phyloP scores from a whole-genome alignment of 2,797 vertebrate genomes.

The Hoplostethus atlanticus region DNA sequence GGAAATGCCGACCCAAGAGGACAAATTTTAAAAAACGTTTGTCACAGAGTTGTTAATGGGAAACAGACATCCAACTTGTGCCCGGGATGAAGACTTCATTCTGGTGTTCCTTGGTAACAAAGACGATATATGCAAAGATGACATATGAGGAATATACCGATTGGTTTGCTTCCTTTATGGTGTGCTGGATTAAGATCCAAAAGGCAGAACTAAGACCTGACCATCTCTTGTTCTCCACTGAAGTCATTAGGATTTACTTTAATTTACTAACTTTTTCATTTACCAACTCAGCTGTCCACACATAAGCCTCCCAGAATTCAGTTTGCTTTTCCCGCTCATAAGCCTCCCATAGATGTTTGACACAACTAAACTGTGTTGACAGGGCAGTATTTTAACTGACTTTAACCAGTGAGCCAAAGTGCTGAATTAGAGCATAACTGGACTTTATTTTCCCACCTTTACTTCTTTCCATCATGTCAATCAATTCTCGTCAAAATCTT shows the following conservation, averaged over 20 bases:
- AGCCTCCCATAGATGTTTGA: too few species aligned
- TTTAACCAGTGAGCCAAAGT: too few species aligned
- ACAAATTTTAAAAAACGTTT: neutral
- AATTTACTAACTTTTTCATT: too few species aligned
- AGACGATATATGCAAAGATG: neutral
- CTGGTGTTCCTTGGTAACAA: slow-evolving; percentile 9
- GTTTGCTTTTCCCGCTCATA: too few species aligned
- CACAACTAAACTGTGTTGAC: too few species aligned
- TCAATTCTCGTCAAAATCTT: too few species aligned
- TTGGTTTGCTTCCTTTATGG: slow-evolving; percentile 3
- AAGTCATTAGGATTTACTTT: neutral
- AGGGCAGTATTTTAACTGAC: too few species aligned
- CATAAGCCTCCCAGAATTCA: too few species aligned
- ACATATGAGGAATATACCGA: neutral
- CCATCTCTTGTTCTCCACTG: neutral
- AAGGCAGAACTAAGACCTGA: neutral
- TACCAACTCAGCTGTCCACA: neutral
- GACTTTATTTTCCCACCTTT: too few species aligned
- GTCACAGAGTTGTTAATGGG: slow-evolving; percentile 17
- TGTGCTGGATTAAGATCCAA: neutral
- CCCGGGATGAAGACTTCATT: slow-evolving; percentile 12
- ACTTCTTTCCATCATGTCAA: too few species aligned
- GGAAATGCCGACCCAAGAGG: slow-evolving; percentile 13
- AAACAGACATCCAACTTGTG: slow-evolving; percentile 13
- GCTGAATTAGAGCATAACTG: too few species aligned